Evolutionary conservation across 2,797 vertebrate genomes (phyloP), one percentile per base, ranked within the genome.

Genomic region (Eleutherodactylus coqui): DNA sequence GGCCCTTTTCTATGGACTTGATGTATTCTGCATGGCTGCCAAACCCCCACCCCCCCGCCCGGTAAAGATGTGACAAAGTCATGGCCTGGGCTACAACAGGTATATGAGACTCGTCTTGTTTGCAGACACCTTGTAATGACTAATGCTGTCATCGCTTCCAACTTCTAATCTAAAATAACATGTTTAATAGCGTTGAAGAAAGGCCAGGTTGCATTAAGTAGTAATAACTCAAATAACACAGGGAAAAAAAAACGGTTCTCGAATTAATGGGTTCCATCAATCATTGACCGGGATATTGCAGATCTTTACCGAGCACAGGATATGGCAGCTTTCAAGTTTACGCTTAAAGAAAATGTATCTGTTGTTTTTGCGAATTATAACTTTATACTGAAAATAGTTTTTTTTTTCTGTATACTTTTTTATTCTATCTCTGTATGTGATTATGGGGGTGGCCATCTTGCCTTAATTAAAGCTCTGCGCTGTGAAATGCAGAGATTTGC

Each of bases 61-160:
- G 3, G 9, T 70, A 32, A 72, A 49, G 73, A 75, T 32, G 55
- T 70, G 9, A 11, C 27, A 45, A 10, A 41, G 21, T 24, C 34
- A 29, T 51, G 86, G 64, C 60, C 53, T 47, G 16, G 1, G 11
- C 45, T 32, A 43, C 43, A 70, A 49, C 81, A 87, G 86, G 86
- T 87, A 87, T 47, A 78, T 21, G 27, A 58, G 38, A 38, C 27
- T 55, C 43, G 45, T 53, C 70, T 67, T 86, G 47, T 60, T 47
- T 32, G 16, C 9, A 47, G 49, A 58, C 75, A 83, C 75, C 58
- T 86, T 49, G 58, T 41, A 75, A 64, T 75, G 49, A 82, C 67
- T 72, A 53, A 27, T 53, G 17, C 32, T 72, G 64, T 82, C 80
- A 43, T 82, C 36, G 16, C 47, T 55, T 73, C 67, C 67, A 72